Base-by-base conservation (phyloP, 2,113 vertebrate genomes). In the Chamaetylas fuelleborni region DNA sequence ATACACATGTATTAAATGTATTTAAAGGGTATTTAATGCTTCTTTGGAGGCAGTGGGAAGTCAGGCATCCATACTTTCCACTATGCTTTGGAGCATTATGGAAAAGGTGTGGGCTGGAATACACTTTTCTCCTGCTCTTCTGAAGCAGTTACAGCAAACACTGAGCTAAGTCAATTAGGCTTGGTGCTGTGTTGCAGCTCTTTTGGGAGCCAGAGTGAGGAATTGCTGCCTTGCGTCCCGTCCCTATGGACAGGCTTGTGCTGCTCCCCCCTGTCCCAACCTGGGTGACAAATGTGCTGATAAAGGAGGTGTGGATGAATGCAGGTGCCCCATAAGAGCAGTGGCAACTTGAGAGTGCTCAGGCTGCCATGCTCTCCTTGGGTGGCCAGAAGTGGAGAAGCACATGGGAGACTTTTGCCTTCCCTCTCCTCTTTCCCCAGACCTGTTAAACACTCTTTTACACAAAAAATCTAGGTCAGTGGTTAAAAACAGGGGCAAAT, bases 181-280 rank as follows among this genome's bases (percentile, higher is more conserved):
- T 47, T 43, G 54, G 22, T 76, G 43, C 53, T 51, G 34, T 25
- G 8, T 16, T 56, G n/a, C 1, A 1, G 33, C 43, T 1, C 0
- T 88, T 83, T 66, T 0, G 0, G 51, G 38, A 88, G 5, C 24
- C 48, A 38, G 5, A 1, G 0, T 19, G 51, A 88, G 20, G 84
- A 83, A 38, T 25, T 1, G 1, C 43, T 76, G 53, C 43, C 19
- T 40, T 36, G 22, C 84, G 47, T 78, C 40, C 57, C 0, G 0
- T 60, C 34, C 65, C 19, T 42, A 25, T 31, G 45, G 14, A 56
- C 54, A 47, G 34, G 34, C 33, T 88, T 33, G 5, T n/a, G 31
- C 51, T 4, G 4, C 22, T 3, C 0, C 3, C 15, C 25, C 48
- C 31, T 84, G 47, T 26, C 47, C 29, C 0, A 0, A 12, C 57